phyloP scores from a whole-genome alignment of 1,140 invertebrate genomes.

The Drosophila pachea region DNA sequence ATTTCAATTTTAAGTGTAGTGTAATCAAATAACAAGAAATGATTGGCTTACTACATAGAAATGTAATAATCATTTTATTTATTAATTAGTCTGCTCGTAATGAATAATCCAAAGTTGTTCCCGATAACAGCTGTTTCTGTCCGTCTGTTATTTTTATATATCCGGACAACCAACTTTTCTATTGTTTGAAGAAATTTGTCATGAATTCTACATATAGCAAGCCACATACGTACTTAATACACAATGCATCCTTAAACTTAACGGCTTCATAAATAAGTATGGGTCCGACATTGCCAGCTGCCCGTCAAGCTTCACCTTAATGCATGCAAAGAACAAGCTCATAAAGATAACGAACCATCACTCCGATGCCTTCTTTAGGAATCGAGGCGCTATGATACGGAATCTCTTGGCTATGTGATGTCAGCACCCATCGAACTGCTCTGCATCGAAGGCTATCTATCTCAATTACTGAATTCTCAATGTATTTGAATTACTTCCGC shows the following conservation, averaged over 20 bases:
- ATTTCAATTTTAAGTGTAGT: too few species aligned
- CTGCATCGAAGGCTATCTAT: conserved; percentile 96
- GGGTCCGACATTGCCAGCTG: neutral
- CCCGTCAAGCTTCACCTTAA: neutral
- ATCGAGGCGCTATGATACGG: conserved; percentile 96
- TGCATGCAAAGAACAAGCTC: conserved; percentile 23
- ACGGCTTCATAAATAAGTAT: conserved; percentile 12
- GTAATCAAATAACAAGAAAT: too few species aligned
- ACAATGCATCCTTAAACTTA: conserved; percentile 1
- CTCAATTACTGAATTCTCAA: conserved; percentile 98
- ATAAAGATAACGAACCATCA: conserved; percentile 36
- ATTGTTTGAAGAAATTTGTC: conserved; percentile 18
- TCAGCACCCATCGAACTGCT: conserved; percentile 96
- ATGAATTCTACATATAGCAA: conserved; percentile 17
- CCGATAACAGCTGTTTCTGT: conserved; percentile 35
- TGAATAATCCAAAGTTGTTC: conserved; percentile 19
- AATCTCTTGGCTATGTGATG: conserved; percentile 98
- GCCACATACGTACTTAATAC: conserved; percentile 11
- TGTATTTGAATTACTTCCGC: conserved; percentile 98
- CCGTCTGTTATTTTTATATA: conserved; percentile 25
- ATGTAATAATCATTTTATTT: too few species aligned
- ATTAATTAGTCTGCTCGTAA: conserved; percentile 23
- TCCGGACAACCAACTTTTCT: conserved; percentile 19
- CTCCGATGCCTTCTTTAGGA: conserved; percentile 82
- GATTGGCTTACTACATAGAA: too few species aligned